phyloP scores from a whole-genome alignment of 2,113 vertebrate genomes.

The Cyprinodon variegatus region DNA sequence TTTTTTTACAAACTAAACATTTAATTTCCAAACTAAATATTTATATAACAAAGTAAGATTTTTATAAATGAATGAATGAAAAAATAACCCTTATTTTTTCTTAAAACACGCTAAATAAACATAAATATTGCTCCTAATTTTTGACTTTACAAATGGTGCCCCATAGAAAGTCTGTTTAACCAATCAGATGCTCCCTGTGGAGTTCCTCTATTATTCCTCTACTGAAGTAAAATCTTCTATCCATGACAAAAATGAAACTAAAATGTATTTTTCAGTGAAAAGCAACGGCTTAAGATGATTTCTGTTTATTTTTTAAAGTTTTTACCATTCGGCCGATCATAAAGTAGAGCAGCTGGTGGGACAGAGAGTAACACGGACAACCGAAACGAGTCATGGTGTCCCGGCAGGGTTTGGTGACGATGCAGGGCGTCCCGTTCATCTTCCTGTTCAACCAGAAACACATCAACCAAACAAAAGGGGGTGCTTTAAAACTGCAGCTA shows the following conservation, averaged over 20 bases:
- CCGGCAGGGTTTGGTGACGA: constrained; percentile 79
- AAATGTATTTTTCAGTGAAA: not conserved
- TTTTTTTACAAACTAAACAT: too few species aligned
- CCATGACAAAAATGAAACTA: not conserved
- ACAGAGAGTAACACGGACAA: constrained; percentile 82
- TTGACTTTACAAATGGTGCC: too few species aligned
- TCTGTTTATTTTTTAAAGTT: not conserved
- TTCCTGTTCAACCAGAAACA: constrained; percentile 70
- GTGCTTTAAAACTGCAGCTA: not conserved
- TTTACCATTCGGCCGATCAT: constrained; percentile 84
- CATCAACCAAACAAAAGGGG: not conserved
- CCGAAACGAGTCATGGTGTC: constrained; percentile 81
- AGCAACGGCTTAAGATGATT: not conserved
- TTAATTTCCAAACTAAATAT: too few species aligned
- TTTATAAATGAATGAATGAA: too few species aligned
- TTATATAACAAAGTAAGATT: too few species aligned
- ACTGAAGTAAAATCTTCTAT: rapidly evolving
- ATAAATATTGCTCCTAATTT: too few species aligned
- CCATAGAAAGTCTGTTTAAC: not conserved
- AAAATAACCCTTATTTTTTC: too few species aligned
- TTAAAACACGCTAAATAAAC: too few species aligned
- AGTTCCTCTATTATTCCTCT: not conserved
- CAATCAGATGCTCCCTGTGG: not conserved
- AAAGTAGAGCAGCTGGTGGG: constrained; percentile 90
- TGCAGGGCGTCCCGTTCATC: constrained; percentile 78